Evolutionary conservation across 2,797 vertebrate species (phyloP).

Genomic region (Eulemur coronatus): DNA sequence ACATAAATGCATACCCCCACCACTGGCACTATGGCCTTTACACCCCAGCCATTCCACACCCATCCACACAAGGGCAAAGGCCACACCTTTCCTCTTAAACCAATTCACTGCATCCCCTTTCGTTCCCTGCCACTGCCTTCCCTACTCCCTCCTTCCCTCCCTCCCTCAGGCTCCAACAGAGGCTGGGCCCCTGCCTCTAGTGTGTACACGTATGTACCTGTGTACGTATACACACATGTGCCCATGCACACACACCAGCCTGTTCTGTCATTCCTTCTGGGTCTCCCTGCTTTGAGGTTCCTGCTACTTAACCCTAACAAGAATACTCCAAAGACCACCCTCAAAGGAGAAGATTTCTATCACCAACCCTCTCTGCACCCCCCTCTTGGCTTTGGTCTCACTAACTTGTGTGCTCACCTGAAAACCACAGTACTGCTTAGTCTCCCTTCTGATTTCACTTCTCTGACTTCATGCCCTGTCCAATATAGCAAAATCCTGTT

Average conservation of each 20-base stretch:
- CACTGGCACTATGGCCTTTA: conserved; percentile 1
- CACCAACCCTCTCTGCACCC: background rate
- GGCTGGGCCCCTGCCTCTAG: background rate
- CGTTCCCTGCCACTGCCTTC: background rate
- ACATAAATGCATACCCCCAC: background rate
- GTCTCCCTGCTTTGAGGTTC: background rate
- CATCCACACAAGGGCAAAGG: background rate
- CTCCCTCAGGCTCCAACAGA: background rate
- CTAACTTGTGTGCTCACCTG: background rate
- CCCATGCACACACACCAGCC: background rate
- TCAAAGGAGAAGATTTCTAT: background rate
- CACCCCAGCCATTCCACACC: background rate
- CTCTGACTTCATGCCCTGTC: background rate
- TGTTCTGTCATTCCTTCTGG: background rate
- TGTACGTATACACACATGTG: background rate
- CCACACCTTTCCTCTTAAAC: background rate
- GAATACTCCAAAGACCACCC: background rate
- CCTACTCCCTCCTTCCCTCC: background rate
- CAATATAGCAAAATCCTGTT: conserved; percentile 31
- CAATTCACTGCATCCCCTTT: background rate
- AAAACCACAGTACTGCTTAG: background rate
- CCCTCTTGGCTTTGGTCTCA: background rate
- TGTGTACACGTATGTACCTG: background rate
- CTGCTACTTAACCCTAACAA: conserved; percentile 32
- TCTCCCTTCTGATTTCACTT: conserved; percentile 17